Evolutionary conservation across 2,797 vertebrate genomes (phyloP).

Genomic region (Anguilla megastoma): DNA sequence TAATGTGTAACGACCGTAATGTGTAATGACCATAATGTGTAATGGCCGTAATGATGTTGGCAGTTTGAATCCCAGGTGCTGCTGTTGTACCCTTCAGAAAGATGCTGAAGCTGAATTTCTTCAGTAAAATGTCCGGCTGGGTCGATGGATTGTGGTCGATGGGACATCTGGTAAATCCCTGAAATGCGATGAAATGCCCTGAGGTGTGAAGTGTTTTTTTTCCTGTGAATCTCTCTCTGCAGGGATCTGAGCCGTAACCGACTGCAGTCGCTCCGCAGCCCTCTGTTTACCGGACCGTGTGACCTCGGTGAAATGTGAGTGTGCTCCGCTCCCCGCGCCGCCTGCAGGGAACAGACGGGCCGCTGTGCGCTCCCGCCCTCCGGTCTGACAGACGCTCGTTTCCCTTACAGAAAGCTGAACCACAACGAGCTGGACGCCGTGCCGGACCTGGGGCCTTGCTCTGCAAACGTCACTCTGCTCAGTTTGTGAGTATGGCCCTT

Average conservation of each 20-base stretch:
- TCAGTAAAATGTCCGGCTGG: too few species aligned
- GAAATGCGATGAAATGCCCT: constrained; percentile 27
- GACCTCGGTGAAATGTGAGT: constrained; percentile 92
- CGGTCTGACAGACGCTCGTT: constrained; percentile 30
- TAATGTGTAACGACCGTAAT: too few species aligned
- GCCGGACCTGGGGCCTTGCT: constrained; percentile 79
- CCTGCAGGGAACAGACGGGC: too few species aligned
- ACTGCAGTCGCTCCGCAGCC: constrained; percentile 79
- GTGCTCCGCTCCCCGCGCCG: neutral
- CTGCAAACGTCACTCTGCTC: constrained; percentile 83
- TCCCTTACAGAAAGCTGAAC: constrained; percentile 83
- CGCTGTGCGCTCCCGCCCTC: neutral
- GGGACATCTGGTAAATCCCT: too few species aligned
- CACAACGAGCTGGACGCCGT: constrained; percentile 85
- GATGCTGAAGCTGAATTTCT: too few species aligned
- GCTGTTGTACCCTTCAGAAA: neutral
- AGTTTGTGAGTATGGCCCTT: constrained; percentile 84
- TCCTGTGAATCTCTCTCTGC: constrained; percentile 46
- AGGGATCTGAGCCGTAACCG: constrained; percentile 95
- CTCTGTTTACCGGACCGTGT: constrained; percentile 79
- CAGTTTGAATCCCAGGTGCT: neutral
- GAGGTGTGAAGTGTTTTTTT: constrained; percentile 48
- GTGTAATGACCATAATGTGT: too few species aligned
- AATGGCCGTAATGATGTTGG: neutral
- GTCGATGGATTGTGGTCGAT: too few species aligned